Base-by-base conservation (phyloP, 2,888 invertebrate genomes). In the Subacronicta megacephala region DNA sequence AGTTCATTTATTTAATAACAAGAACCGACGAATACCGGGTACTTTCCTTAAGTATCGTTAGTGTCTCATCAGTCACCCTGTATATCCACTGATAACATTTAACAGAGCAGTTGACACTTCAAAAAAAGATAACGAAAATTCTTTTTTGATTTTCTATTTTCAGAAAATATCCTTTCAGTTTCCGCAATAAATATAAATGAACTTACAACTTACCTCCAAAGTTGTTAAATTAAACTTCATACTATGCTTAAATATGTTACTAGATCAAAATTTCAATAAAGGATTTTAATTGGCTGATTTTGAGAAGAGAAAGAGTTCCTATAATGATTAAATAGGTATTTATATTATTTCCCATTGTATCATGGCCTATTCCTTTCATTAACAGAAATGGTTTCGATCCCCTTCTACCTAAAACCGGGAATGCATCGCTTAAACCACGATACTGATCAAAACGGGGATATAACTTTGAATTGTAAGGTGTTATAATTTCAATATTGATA, bases 331-430 rank as follows among this genome's bases (percentile, higher is more conserved):
- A 78, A 82, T 90, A 88, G 88, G 87, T 90, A 90, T 90, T 88
- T 90, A 89, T 88, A 85, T 87, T 78, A 83, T 85, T 88, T 87
- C 86, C 87, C 87, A 87, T 84, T 78, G 75, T 82, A 81, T 90
- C 92, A 92, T 90, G 84, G 90, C 93, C 92, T 92, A 79, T 89
- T 92, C 92, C 92, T 83, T 85, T 88, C 82, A 87, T 86, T 83
- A 86, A 80, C 81, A 82, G 76, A 83, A 72, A 73, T 80, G 68
- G 64, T 76, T 66, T 81, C 78, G 74, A 63, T 62, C 76, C 83
- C 86, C 83, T 73, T 71, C 68, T 81, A 83, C 85, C 84, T 81
- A 62, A 68, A 69, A 81, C 81, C 80, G 76, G 75, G 80, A 82
- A 83, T 85, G 93, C 93, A 93, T 93, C 76, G 93, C 93, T 93